Conservation (phyloP, 1,140 invertebrate genomes). For the Aphelinus atriplicis region DNA sequence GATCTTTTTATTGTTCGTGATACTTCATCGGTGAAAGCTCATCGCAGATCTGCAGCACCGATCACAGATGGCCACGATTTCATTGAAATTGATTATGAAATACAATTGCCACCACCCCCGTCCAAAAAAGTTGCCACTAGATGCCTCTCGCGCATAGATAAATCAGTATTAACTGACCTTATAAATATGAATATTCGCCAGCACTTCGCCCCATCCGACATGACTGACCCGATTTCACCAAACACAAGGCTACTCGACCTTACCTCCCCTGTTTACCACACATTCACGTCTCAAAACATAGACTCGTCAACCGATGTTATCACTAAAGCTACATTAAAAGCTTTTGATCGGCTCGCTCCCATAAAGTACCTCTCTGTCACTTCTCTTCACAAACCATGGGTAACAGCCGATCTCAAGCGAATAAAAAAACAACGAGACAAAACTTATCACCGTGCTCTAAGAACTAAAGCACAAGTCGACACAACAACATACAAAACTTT, state of each 20-base stretch:
- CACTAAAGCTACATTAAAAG: background rate
- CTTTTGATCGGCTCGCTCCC: background rate
- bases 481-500: background rate
- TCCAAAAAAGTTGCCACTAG: background rate
- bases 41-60: background rate
- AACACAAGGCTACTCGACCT: background rate
- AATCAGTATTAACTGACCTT: background rate
- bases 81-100: background rate
- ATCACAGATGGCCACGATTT: background rate
- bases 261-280: background rate
- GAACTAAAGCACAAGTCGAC: background rate
- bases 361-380: background rate
- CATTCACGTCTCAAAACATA: background rate
- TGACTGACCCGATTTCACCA: background rate
- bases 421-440: no score
- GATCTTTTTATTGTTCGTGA: background rate
- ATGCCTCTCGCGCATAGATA: background rate
- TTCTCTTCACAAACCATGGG: background rate
- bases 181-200: background rate
- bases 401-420: background rate
- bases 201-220: background rate
- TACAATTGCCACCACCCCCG: background rate
- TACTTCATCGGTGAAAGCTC: background rate
- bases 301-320: no score
- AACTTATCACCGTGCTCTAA: background rate